These are phyloP conservation scores for Rhyacophila evoluta DNA, from an alignment of 2,888 invertebrate genomes.

Conservation along the genomic window DNA sequence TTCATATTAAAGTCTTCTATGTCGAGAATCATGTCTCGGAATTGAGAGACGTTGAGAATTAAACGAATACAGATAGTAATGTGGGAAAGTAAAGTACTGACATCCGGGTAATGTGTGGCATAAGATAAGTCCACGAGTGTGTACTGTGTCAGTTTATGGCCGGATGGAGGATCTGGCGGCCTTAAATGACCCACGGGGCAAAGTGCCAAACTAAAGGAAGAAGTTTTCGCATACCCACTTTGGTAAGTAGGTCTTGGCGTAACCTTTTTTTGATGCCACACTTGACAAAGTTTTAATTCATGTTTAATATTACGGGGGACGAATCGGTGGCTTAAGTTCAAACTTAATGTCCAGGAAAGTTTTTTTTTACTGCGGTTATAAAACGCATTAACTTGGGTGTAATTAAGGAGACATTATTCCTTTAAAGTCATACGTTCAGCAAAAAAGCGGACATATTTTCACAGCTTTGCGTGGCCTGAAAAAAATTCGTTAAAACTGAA, in stretches of 20 bases:
- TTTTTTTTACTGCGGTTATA: constrained; percentile 3
- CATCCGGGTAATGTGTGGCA: neutral
- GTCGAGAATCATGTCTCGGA: no score
- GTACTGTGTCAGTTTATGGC: neutral
- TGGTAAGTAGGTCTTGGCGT: neutral
- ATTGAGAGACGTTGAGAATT: neutral
- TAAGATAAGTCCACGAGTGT: neutral
- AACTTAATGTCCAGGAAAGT: neutral
- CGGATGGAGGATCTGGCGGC: neutral
- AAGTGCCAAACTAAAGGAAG: constrained; percentile 35
- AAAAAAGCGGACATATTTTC: no score
- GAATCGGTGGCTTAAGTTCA: neutral
- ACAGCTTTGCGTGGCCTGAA: no score
- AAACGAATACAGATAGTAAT: neutral
- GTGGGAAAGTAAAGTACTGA: neutral
- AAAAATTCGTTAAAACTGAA: no score
- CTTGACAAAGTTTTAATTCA: constrained; percentile 22
- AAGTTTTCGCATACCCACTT: constrained; percentile 22
- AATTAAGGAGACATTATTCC: neutral
- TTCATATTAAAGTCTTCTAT: no score
- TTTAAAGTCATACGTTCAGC: neutral
- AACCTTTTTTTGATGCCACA: constrained; percentile 22
- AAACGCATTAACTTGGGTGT: neutral
- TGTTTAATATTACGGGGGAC: constrained; percentile 10
- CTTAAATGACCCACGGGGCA: constrained; percentile 37